These are phyloP conservation scores for Eublepharis macularius DNA, from an alignment of 2,113 vertebrate genomes.

Conservation along the genomic window DNA sequence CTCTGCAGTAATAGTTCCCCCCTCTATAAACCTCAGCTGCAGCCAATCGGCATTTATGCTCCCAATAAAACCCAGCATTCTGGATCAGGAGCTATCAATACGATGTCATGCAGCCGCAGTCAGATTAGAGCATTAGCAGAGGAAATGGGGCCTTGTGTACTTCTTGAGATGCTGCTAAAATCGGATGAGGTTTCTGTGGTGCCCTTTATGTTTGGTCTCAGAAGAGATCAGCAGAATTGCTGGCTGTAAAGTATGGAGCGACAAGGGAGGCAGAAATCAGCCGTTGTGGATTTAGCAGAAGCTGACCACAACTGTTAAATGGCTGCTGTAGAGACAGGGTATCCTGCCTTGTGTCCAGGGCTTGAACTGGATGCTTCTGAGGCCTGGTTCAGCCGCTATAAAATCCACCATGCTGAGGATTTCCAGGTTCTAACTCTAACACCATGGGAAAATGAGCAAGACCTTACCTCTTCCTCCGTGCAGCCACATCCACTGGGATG, in stretches of 20 bases:
- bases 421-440: background rate
- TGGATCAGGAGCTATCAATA: conserved; percentile 5
- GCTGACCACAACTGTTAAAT: background rate
- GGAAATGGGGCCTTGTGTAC: background rate
- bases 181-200: conserved; percentile 6
- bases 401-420: background rate
- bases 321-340: background rate
- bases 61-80: conserved; percentile 8
- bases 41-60: background rate
- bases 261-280: background rate
- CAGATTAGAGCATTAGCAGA: background rate
- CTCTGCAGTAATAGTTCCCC: background rate
- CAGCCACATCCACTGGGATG: background rate
- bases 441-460: too few relatives aligned
- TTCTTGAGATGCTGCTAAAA: conserved; percentile 11
- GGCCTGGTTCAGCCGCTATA: background rate
- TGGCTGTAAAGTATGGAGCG: background rate
- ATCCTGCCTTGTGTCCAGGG: background rate
- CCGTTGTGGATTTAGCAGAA: background rate
- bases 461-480: background rate
- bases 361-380: background rate
- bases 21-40: background rate
- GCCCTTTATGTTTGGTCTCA: background rate
- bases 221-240: background rate
- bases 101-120: background rate